A percentile compares a stretch with the other conserved stretches of the same genome.
These are phyloP conservation scores for Agrotis ipsilon DNA, from an alignment of 2,888 invertebrate genomes.

Conservation along the genomic window DNA sequence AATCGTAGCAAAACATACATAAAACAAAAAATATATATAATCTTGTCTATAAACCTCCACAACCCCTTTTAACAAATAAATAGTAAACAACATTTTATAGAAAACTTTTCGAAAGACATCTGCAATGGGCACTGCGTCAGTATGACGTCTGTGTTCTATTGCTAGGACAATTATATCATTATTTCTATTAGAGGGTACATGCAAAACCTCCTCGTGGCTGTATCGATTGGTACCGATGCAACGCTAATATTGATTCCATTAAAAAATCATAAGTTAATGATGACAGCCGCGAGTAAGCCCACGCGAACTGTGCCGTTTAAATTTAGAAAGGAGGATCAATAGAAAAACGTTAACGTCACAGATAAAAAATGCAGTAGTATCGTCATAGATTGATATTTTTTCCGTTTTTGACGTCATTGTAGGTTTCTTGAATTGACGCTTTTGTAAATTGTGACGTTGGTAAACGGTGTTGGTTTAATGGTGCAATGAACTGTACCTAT, in stretches of 20 bases:
- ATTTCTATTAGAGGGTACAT: constrained; percentile 48
- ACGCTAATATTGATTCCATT: constrained; percentile 49
- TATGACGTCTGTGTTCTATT: constrained; percentile 41
- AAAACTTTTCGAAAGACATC: constrained; percentile 38
- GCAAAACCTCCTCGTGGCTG: constrained; percentile 15
- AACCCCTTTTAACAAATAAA: not conserved
- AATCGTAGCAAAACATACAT: no score
- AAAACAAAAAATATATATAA: no score
- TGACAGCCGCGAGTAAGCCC: constrained; percentile 6
- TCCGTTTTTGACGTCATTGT: not conserved
- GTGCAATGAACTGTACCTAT: no score
- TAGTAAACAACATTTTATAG: not conserved
- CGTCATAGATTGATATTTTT: constrained; percentile 21
- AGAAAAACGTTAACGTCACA: constrained; percentile 21
- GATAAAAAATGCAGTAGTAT: constrained; percentile 33
- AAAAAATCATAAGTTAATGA: constrained; percentile 46
- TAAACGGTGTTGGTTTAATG: not conserved
- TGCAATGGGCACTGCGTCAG: constrained; percentile 44
- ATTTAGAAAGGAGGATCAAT: constrained; percentile 44
- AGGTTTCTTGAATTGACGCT: not conserved
- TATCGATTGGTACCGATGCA: constrained; percentile 28
- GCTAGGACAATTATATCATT: constrained; percentile 42
- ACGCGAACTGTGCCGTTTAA: constrained; percentile 45
- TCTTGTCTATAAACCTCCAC: no score
- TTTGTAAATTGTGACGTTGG: not conserved